Conservation (phyloP, 2,113 vertebrate species). For the Perccottus glenii region DNA sequence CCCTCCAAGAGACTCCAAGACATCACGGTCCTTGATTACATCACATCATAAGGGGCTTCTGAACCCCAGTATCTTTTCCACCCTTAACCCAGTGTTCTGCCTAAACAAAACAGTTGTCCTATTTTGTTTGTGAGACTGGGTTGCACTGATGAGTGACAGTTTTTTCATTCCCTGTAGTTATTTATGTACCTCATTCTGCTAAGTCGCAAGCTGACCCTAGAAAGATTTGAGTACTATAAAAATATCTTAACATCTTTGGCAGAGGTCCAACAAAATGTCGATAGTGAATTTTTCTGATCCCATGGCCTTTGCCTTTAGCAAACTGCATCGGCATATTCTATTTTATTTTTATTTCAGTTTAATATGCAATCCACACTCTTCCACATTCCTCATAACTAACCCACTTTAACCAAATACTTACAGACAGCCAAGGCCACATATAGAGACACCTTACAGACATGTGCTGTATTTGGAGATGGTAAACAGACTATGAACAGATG, state of each 20-base stretch:
- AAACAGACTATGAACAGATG: conserved; percentile 14
- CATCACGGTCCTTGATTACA: no score
- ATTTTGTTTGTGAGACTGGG: no score
- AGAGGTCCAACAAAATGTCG: not conserved
- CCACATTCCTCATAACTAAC: not conserved
- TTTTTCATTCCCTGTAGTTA: not conserved
- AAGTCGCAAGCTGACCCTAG: not conserved
- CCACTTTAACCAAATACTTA: not conserved
- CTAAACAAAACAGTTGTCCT: no score
- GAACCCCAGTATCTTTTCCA: no score
- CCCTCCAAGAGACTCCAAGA: no score
- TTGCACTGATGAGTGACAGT: no score
- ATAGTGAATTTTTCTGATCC: not conserved
- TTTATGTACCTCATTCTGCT: not conserved
- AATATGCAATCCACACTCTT: no score
- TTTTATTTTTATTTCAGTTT: not conserved
- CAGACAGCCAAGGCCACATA: not conserved
- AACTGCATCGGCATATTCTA: not conserved
- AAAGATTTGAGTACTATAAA: not conserved
- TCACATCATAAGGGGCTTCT: no score
- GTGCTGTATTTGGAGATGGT: not conserved
- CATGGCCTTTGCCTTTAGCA: not conserved
- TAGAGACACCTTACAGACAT: conserved; percentile 7
- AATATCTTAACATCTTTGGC: not conserved
- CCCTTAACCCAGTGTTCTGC: no score